A percentile compares a stretch with the other conserved stretches of the same genome.
Conservation (phyloP, 23 tunicate genomes). For the Botrylloides violaceus region DNA sequence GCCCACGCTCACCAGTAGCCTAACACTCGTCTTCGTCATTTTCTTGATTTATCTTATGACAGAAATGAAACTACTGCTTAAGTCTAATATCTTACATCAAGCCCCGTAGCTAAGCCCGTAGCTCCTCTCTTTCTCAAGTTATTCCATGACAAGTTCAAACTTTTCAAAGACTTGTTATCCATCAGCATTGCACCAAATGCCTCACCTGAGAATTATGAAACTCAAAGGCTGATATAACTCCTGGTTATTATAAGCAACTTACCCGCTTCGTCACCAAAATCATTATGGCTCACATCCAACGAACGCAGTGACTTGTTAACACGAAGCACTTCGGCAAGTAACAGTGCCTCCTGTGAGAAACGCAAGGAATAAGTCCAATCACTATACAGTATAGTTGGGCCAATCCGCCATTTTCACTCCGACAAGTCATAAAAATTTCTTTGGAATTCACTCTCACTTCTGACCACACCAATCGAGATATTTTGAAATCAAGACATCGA, state of each 20-base stretch:
- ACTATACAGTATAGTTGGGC: too few relatives aligned
- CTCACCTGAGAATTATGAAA: slow-evolving; percentile 29
- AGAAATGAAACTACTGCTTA: not conserved
- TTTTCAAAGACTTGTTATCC: slow-evolving; percentile 50
- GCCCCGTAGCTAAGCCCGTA: slow-evolving; percentile 51
- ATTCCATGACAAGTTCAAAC: slow-evolving; percentile 75
- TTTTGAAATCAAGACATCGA: too few relatives aligned
- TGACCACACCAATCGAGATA: too few relatives aligned
- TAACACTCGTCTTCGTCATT: too few relatives aligned
- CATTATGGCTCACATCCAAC: slow-evolving; percentile 62
- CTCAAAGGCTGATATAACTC: not conserved
- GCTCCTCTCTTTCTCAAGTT: slow-evolving; percentile 42
- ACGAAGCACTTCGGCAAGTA: slow-evolving; percentile 46
- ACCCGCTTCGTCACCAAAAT: slow-evolving; percentile 55
- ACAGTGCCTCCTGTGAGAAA: slow-evolving; percentile 48
- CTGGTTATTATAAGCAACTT: not conserved
- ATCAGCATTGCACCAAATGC: slow-evolving; percentile 66
- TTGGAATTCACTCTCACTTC: too few relatives aligned
- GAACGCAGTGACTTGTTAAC: slow-evolving; percentile 24
- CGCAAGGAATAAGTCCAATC: not conserved
- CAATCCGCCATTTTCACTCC: too few relatives aligned
- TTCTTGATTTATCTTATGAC: too few relatives aligned
- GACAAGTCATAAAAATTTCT: too few relatives aligned
- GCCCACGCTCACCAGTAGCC: too few relatives aligned
- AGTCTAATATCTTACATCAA: slow-evolving; percentile 33